Evolutionary conservation across 2,797 vertebrate genomes (phyloP), one percentile per base, ranked within the genome.

Genomic region (Platalea minor): DNA sequence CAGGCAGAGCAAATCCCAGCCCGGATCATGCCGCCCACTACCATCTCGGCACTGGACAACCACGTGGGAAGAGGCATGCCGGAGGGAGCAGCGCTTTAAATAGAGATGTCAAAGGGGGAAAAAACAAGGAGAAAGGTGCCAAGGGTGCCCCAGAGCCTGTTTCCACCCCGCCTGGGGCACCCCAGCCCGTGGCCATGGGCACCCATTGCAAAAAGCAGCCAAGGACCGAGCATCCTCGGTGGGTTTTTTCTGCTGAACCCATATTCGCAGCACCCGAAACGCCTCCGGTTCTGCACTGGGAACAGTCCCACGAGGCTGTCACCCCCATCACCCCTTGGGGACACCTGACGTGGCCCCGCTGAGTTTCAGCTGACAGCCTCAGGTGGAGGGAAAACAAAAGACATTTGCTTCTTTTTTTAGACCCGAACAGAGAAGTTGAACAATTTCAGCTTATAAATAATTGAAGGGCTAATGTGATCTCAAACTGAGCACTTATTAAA

Each of bases 401-500:
- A 65, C 28, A 18, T 75, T 83, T 6, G 41, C 72, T 89, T 35
- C 93, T 95, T 92, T 95, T 95, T 95, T 92, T 95, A 94, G 93
- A 77, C 50, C 68, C 0, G 3, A 85, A 23, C 4, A 0, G 88
- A 96, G 93, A 96, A 91, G 91, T 91, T 78, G 93, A 78, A 94
- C 90, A 83, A 93, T 96, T 91, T 91, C 93, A 78, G 84, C 19
- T n/a, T 81, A 95, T 97, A 91, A 97, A 96, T 97, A 97, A 97
- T 96, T 91, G 93, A 95, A 86, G 89, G 89, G 7, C 89, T 96
- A 94, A 96, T 93, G 93, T 33, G 92, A 93, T 92, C 93, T 97
- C 96, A 95, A 96, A 96, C 93, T 14, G 93, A 93, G 95, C 88
- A 63, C 92, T 97, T 97, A 96, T 97, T 95, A 95, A 93, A 96